phyloP scores from a whole-genome alignment of 1,140 invertebrate species.

The Hylaeus anthracinus region DNA sequence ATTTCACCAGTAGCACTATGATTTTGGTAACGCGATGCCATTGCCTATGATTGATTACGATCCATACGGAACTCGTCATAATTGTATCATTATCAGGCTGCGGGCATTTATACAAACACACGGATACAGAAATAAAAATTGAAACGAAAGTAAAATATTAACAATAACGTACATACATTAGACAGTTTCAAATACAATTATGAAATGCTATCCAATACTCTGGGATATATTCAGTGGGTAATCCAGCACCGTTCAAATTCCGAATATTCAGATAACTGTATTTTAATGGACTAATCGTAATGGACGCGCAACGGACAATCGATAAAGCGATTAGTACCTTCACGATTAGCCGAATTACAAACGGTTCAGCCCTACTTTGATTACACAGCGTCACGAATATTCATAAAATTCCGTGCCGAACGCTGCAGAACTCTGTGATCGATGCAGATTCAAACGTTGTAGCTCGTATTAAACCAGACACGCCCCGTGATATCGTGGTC shows the following conservation, averaged over 20 bases:
- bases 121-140: too few species aligned
- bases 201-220: not conserved
- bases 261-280: not conserved
- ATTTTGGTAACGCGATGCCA: too few species aligned
- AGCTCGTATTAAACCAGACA: not conserved
- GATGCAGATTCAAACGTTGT: not conserved
- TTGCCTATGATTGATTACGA: too few species aligned
- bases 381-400: not conserved
- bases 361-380: not conserved
- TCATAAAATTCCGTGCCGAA: not conserved
- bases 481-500: not conserved
- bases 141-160: too few species aligned
- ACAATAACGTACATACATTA: too few species aligned
- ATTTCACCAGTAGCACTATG: too few species aligned
- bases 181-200: not conserved
- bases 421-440: not conserved
- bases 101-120: too few species aligned
- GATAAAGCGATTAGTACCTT: not conserved
- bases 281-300: conserved; percentile 16
- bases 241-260: not conserved
- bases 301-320: not conserved
- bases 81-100: too few species aligned
- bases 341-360: not conserved
- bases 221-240: not conserved
- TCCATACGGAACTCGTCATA: too few species aligned